Evolutionary conservation across 2,888 invertebrate genomes (phyloP).

Genomic region (Deilephila porcellus): DNA sequence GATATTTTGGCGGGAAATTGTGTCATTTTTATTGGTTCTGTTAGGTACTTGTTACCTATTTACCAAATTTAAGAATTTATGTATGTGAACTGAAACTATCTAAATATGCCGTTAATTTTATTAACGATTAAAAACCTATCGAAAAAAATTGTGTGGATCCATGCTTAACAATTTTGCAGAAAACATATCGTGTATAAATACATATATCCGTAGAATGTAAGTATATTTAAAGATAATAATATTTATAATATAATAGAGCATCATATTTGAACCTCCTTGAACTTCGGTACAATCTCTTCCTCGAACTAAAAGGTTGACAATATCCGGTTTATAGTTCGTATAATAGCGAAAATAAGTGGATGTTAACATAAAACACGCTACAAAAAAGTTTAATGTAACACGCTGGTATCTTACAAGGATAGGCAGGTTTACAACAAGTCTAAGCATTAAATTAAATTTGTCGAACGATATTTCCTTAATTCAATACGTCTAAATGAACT

Average conservation of each 20-base stretch:
- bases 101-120: no score
- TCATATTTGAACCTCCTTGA: constrained; percentile 58
- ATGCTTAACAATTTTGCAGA: neutral
- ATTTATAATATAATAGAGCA: constrained; percentile 34
- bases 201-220: neutral
- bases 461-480: no score
- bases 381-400: no score
- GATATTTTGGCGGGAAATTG: neutral
- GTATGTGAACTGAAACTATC: neutral
- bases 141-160: neutral
- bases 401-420: no score
- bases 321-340: constrained; percentile 35
- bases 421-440: no score
- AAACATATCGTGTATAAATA: neutral
- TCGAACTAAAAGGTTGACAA: constrained; percentile 48
- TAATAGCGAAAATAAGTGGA: constrained; percentile 20
- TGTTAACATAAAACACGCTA: constrained; percentile 3
- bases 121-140: no score
- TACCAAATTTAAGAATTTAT: neutral
- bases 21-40: neutral
- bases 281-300: constrained; percentile 67
- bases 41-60: no score
- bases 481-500: no score
- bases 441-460: no score
- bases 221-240: neutral